These are phyloP conservation scores for Eristalis pertinax DNA, from an alignment of 2,888 invertebrate species.

Conservation along the genomic window DNA sequence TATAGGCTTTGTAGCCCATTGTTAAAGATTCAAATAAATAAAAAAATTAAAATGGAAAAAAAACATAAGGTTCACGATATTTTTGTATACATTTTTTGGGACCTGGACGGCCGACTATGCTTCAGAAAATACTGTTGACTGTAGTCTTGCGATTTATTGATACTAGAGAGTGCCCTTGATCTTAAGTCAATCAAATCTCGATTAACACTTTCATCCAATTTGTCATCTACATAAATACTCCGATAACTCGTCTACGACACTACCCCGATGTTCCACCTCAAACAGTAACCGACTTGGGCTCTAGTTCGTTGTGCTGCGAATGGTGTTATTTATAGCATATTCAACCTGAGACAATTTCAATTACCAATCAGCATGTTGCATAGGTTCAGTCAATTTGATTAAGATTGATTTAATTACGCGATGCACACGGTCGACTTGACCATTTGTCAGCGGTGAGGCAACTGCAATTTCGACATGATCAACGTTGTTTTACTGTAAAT, in stretches of 20 bases:
- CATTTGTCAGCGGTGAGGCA: conserved; percentile 15
- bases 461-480: not conserved
- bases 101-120: conserved; percentile 46
- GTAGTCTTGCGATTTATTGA: conserved; percentile 39
- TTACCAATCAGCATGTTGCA: conserved; percentile 14
- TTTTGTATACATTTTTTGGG: conserved; percentile 73
- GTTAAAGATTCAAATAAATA: too few species aligned
- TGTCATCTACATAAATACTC: not conserved
- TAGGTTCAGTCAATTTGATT: conserved; percentile 37
- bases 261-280: conserved; percentile 46
- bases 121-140: conserved; percentile 45
- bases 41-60: too few species aligned
- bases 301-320: conserved; percentile 14
- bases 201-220: not conserved
- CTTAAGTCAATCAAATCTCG: conserved; percentile 1
- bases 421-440: conserved; percentile 43
- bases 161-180: conserved; percentile 1
- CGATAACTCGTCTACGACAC: conserved; percentile 20
- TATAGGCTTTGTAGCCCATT: too few species aligned
- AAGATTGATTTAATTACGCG: conserved; percentile 39
- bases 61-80: conserved; percentile 74
- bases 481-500: conserved; percentile 70
- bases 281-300: conserved; percentile 42
- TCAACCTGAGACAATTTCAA: conserved; percentile 29
- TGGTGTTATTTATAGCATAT: conserved; percentile 45